A percentile compares a stretch with the other conserved stretches of the same genome.
phyloP scores from a whole-genome alignment of 2,888 invertebrate genomes.

The Synergus umbraculus region DNA sequence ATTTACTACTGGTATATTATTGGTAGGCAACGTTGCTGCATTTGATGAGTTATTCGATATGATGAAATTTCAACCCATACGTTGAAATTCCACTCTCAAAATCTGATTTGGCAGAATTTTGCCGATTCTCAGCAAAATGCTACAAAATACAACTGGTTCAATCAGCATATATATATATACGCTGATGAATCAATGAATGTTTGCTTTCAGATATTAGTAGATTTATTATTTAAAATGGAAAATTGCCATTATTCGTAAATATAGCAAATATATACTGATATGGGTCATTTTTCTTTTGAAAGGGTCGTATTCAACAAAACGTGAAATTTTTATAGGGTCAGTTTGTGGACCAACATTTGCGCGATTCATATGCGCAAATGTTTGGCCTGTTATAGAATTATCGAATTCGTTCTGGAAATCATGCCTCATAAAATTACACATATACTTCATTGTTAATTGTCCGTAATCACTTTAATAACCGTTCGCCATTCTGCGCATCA shows the following conservation, averaged over 20 bases:
- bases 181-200: too few relatives aligned
- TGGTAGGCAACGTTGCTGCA: not conserved
- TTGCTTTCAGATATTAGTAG: too few relatives aligned
- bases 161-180: too few relatives aligned
- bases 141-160: too few relatives aligned
- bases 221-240: not conserved
- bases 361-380: not conserved
- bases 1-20: not conserved
- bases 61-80: not conserved
- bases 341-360: not conserved
- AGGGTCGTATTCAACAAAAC: not conserved
- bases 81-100: not conserved
- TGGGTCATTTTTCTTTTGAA: not conserved
- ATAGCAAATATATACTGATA: not conserved
- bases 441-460: not conserved
- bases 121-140: too few relatives aligned
- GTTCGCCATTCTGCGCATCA: too few relatives aligned
- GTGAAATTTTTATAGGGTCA: not conserved
- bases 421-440: not conserved
- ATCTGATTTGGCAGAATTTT: too few relatives aligned
- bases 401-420: not conserved
- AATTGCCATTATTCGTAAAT: not conserved
- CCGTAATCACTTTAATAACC: not conserved
- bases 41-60: not conserved
- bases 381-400: slow-evolving; percentile 1